phyloP scores from a whole-genome alignment of 1,140 invertebrate genomes.

The Elymnias hypermnestra region DNA sequence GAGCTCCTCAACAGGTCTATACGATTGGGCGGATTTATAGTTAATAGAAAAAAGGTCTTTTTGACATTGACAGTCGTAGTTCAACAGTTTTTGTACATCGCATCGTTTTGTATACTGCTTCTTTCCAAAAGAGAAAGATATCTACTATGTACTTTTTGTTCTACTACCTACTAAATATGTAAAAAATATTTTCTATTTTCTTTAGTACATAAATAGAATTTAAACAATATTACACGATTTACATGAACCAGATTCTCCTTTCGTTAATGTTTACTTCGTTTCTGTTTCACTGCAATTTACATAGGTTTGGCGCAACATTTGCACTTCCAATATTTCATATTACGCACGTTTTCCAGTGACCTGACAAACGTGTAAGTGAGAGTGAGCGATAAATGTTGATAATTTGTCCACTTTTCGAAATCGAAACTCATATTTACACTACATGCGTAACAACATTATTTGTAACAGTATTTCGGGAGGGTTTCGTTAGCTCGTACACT shows the following conservation, averaged over 20 bases:
- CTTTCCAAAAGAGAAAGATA: too few species aligned
- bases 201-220: too few species aligned
- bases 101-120: too few species aligned
- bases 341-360: constrained; percentile 5
- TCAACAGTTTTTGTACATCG: too few species aligned
- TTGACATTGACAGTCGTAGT: too few species aligned
- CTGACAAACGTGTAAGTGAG: constrained; percentile 2
- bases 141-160: too few species aligned
- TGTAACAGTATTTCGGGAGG: not conserved
- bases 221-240: too few species aligned
- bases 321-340: constrained; percentile 12
- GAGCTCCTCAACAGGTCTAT: too few species aligned
- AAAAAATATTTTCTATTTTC: too few species aligned
- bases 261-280: not conserved
- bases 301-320: constrained; percentile 15
- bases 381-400: constrained; percentile 18
- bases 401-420: constrained; percentile 18
- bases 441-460: constrained; percentile 1
- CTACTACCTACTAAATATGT: too few species aligned
- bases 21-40: too few species aligned
- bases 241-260: not conserved
- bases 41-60: too few species aligned
- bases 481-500: not conserved
- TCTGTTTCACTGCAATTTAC: constrained; percentile 7
- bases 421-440: constrained; percentile 18